A percentile compares a stretch with the other conserved stretches of the same genome.
Conservation (phyloP, 2,113 vertebrate genomes). For the Corvus cornix region DNA sequence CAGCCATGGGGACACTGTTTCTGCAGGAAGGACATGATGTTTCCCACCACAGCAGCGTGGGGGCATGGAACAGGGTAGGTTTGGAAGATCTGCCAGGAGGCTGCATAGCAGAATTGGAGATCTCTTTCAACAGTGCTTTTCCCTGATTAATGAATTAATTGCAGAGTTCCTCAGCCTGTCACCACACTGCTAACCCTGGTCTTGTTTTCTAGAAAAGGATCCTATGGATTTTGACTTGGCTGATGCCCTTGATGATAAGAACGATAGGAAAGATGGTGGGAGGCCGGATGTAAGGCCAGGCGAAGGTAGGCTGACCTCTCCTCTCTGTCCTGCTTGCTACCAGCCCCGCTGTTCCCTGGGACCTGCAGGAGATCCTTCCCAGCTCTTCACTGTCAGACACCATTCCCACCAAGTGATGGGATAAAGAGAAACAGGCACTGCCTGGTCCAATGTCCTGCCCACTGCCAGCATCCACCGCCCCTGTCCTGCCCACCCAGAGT, state of each 20-base stretch:
- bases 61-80: rapidly evolving
- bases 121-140: neutral
- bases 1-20: rapidly evolving
- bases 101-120: neutral
- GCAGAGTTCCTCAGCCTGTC: neutral
- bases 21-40: neutral
- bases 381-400: neutral
- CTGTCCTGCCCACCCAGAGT: neutral
- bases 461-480: neutral
- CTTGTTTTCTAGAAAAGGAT: conserved; percentile 21
- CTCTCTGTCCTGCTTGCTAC: neutral
- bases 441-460: rapidly evolving
- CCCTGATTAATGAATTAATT: neutral
- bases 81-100: neutral
- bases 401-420: rapidly evolving
- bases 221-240: conserved; percentile 73
- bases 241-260: conserved; percentile 83
- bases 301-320: conserved; percentile 29
- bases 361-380: neutral
- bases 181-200: neutral
- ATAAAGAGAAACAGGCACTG: neutral
- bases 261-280: conserved; percentile 66
- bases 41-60: neutral
- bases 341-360: rapidly evolving
- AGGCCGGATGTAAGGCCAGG: conserved; percentile 43